phyloP scores from a whole-genome alignment of 2,797 vertebrate genomes.

The Coilia nasus region DNA sequence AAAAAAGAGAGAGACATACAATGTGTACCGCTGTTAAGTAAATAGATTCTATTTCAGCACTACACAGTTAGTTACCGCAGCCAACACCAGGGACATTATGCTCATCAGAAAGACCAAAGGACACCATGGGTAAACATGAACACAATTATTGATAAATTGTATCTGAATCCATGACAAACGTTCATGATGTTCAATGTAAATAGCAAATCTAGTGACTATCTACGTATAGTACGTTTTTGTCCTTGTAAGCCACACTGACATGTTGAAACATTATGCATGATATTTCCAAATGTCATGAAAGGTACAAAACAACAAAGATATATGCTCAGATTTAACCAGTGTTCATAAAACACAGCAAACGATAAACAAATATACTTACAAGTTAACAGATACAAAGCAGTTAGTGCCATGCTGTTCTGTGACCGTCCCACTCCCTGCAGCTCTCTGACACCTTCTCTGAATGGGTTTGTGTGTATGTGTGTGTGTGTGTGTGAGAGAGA shows the following conservation, averaged over 20 bases:
- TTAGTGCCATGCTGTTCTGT: conserved; percentile 7
- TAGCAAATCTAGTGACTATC: neutral
- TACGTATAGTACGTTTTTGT: neutral
- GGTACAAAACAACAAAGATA: neutral
- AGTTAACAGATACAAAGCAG: neutral
- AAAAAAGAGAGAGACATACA: too few species aligned
- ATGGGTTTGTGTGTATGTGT: neutral
- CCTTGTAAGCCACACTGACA: neutral
- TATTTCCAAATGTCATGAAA: neutral
- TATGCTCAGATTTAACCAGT: neutral
- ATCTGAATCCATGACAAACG: neutral
- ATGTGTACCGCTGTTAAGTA: too few species aligned
- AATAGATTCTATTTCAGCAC: too few species aligned
- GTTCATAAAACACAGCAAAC: neutral
- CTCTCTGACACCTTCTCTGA: conserved; percentile 14
- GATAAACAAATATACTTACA: conserved; percentile 6
- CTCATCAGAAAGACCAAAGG: too few species aligned
- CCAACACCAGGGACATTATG: too few species aligned
- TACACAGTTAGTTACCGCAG: too few species aligned
- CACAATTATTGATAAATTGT: neutral
- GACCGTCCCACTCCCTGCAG: neutral
- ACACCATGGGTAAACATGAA: too few species aligned
- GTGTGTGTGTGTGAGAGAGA: neutral
- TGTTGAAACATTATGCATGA: neutral
- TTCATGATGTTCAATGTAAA: neutral